Evolutionary conservation across 1,140 invertebrate genomes (phyloP).

Genomic region (Ericerus pela): DNA sequence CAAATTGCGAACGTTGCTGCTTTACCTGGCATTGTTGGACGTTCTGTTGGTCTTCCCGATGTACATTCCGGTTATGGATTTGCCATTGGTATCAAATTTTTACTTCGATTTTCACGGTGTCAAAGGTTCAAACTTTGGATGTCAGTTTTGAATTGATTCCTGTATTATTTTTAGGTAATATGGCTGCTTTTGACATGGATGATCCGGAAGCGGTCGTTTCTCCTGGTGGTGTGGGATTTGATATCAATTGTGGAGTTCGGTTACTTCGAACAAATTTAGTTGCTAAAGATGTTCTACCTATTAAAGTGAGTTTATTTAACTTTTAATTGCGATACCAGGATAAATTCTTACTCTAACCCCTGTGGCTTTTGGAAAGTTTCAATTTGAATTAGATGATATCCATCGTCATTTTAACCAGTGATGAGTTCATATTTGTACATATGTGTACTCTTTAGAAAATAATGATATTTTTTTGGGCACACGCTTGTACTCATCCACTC

Average conservation of each 20-base stretch:
- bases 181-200: constrained; percentile 96
- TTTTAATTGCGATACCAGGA: constrained; percentile 5
- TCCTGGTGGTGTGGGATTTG: constrained; percentile 96
- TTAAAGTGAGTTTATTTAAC: constrained; percentile 67
- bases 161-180: constrained; percentile 61
- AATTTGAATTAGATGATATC: too few species aligned
- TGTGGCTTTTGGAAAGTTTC: too few species aligned
- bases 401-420: too few species aligned
- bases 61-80: constrained; percentile 98
- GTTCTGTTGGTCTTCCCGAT: constrained; percentile 84
- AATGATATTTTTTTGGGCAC: too few species aligned
- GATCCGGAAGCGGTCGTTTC: constrained; percentile 90
- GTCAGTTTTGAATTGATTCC: neutral
- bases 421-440: too few species aligned
- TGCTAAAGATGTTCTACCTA: constrained; percentile 85
- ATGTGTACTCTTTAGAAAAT: too few species aligned
- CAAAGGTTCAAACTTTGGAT: neutral
- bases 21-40: constrained; percentile 89
- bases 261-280: constrained; percentile 88
- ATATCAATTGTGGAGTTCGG: constrained; percentile 97
- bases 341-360: too few species aligned
- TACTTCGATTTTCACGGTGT: constrained; percentile 10
- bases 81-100: constrained; percentile 59
- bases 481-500: too few species aligned
- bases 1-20: constrained; percentile 99